Conservation (phyloP, 2,797 vertebrate genomes). For the Epinephelus malabaricus region DNA sequence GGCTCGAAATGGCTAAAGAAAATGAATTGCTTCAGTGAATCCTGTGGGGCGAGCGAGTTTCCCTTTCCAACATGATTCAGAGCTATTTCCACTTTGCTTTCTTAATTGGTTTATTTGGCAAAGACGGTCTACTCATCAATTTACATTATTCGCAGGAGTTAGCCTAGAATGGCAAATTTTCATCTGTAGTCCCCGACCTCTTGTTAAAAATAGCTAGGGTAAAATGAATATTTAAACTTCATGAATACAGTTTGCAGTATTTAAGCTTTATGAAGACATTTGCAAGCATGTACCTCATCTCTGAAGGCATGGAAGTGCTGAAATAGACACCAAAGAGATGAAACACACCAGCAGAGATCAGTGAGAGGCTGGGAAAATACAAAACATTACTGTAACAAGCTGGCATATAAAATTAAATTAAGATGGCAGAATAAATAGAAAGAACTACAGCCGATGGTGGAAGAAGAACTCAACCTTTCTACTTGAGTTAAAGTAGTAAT, state of each 20-base stretch:
- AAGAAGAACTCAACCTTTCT: background rate
- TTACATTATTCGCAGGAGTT: conserved; percentile 28
- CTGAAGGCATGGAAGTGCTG: background rate
- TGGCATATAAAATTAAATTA: background rate
- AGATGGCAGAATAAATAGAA: background rate
- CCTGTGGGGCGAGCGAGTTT: conserved; percentile 8
- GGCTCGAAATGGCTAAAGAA: conserved; percentile 28
- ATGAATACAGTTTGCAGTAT: conserved; percentile 8
- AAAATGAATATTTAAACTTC: conserved; percentile 12
- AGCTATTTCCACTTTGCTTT: conserved; percentile 37
- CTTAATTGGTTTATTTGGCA: conserved; percentile 46
- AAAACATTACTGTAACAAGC: background rate
- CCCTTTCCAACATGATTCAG: conserved; percentile 20
- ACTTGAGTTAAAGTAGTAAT: too few relatives aligned
- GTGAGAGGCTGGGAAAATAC: background rate
- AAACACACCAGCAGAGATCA: conserved; percentile 3
- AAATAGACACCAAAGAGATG: conserved; percentile 15
- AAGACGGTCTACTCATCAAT: conserved; percentile 30
- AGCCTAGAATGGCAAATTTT: conserved; percentile 9
- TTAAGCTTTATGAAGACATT: conserved; percentile 4
- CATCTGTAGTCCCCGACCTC: background rate
- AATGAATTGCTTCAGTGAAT: conserved; percentile 36
- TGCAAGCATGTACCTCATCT: background rate
- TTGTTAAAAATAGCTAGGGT: background rate
- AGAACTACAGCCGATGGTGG: background rate